Evolutionary conservation across 2,797 vertebrate species (phyloP).

Genomic region (Semaprochilodus insignis): DNA sequence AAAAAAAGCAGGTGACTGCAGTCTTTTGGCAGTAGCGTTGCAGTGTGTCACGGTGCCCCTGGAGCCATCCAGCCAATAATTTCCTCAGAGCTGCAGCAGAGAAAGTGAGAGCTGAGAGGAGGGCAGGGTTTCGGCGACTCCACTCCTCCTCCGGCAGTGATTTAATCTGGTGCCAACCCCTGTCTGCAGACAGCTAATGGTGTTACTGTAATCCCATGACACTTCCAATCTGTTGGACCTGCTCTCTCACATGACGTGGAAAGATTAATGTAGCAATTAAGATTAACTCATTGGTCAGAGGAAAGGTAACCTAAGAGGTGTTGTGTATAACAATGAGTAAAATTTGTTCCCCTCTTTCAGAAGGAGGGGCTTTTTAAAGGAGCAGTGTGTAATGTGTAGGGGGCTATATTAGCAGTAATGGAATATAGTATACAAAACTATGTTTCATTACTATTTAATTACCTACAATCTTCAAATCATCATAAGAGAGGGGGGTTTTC

Average conservation of each 20-base stretch:
- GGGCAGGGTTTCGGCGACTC: neutral
- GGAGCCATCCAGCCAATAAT: neutral
- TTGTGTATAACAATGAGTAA: neutral
- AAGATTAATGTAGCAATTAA: neutral
- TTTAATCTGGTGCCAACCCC: constrained; percentile 66
- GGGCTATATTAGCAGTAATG: too few species aligned
- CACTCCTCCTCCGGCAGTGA: constrained; percentile 38
- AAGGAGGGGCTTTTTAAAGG: too few species aligned
- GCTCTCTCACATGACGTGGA: constrained; percentile 43
- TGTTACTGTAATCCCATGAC: constrained; percentile 78
- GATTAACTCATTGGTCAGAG: neutral
- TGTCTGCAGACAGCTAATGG: constrained; percentile 67
- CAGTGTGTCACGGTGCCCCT: constrained; percentile 10
- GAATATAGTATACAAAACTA: too few species aligned
- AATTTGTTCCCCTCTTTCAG: too few species aligned
- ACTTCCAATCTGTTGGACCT: constrained; percentile 68
- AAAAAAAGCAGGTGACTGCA: constrained; percentile 30
- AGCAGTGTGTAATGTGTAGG: too few species aligned
- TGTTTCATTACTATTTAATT: too few species aligned
- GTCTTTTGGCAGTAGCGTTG: constrained; percentile 26
- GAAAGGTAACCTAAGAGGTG: neutral
- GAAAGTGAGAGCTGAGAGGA: constrained; percentile 3
- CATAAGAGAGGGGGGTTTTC: too few species aligned
- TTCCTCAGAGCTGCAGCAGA: constrained; percentile 17
- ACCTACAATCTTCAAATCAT: too few species aligned